Percentiles rank a stretch among this genome's conserved stretches.
phyloP scores from a whole-genome alignment of 1,140 invertebrate species.

The Drosophila miranda region DNA sequence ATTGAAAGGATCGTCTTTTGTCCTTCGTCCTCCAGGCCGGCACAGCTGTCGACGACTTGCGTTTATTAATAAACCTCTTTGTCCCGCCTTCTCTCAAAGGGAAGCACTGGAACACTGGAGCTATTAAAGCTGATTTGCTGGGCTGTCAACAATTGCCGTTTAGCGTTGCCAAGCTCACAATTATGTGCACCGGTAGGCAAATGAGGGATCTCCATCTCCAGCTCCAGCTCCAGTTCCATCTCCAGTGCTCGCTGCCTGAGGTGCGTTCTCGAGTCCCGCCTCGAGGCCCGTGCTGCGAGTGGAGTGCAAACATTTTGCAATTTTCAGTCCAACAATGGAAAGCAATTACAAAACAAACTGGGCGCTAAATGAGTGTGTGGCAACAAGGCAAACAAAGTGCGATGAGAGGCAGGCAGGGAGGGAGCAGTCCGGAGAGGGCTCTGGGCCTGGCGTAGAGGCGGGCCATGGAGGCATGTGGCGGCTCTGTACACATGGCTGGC shows the following conservation, averaged over 20 bases:
- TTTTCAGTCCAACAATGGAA: constrained; percentile 78
- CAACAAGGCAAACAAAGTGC: constrained; percentile 67
- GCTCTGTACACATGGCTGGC: constrained; percentile 47
- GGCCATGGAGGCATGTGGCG: constrained; percentile 18
- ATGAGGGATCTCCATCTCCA: constrained; percentile 32
- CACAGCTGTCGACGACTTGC: constrained; percentile 4
- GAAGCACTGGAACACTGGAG: constrained; percentile 10
- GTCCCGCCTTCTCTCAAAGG: constrained; percentile 1
- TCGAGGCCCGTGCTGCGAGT: constrained; percentile 17
- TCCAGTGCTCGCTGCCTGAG: neutral
- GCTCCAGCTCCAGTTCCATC: neutral
- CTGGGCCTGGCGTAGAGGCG: constrained; percentile 1
- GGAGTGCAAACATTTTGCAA: constrained; percentile 72
- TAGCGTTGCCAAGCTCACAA: constrained; percentile 70
- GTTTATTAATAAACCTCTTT: constrained; percentile 52
- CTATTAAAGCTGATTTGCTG: constrained; percentile 56
- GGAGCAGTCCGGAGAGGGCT: neutral
- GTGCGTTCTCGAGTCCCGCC: neutral
- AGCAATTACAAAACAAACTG: constrained; percentile 79
- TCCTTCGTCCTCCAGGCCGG: neutral
- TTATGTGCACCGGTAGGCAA: constrained; percentile 74
- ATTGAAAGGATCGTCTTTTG: constrained; percentile 32
- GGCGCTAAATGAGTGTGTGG: constrained; percentile 75
- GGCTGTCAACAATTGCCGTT: constrained; percentile 60
- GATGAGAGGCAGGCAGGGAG: constrained; percentile 33